Evolutionary conservation across 2,888 invertebrate genomes (phyloP).

Genomic region (Drosophila subquinaria): DNA sequence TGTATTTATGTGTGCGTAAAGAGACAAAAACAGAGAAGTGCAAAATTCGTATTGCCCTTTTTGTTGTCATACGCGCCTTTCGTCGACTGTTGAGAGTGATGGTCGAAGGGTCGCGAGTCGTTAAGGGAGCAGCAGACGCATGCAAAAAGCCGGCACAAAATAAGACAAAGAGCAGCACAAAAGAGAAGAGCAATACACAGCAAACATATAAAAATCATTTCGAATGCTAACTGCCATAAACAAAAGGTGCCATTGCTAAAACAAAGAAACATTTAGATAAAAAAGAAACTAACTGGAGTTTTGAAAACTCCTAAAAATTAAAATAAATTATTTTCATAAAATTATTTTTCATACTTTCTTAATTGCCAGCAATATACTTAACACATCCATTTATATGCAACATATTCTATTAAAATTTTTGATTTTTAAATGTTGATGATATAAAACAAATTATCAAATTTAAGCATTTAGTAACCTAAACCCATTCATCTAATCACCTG

Average conservation of each 20-base stretch:
- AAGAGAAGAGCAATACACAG: conserved; percentile 25
- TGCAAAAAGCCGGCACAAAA: conserved; percentile 66
- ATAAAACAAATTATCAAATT: too few species aligned
- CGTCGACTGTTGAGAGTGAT: conserved; percentile 12
- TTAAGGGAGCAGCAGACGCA: conserved; percentile 29
- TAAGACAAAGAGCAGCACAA: conserved; percentile 24
- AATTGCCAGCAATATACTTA: too few species aligned
- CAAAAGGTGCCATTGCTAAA: too few species aligned
- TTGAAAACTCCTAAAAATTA: too few species aligned
- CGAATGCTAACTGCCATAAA: neutral
- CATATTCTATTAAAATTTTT: too few species aligned
- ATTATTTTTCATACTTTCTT: too few species aligned
- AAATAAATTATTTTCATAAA: too few species aligned
- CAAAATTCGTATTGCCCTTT: conserved; percentile 48
- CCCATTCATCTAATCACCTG: too few species aligned
- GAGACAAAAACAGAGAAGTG: conserved; percentile 54
- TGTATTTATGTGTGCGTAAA: conserved; percentile 22
- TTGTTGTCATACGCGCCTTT: conserved; percentile 52
- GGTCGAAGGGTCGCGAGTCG: conserved; percentile 11
- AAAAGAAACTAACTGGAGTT: neutral
- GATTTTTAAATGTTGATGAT: too few species aligned
- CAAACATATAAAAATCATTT: conserved; percentile 25
- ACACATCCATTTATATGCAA: too few species aligned
- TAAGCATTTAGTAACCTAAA: too few species aligned
- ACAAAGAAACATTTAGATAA: too few species aligned